These are phyloP conservation scores for Lagria hirta DNA, from an alignment of 2,888 invertebrate species.

Conservation along the genomic window DNA sequence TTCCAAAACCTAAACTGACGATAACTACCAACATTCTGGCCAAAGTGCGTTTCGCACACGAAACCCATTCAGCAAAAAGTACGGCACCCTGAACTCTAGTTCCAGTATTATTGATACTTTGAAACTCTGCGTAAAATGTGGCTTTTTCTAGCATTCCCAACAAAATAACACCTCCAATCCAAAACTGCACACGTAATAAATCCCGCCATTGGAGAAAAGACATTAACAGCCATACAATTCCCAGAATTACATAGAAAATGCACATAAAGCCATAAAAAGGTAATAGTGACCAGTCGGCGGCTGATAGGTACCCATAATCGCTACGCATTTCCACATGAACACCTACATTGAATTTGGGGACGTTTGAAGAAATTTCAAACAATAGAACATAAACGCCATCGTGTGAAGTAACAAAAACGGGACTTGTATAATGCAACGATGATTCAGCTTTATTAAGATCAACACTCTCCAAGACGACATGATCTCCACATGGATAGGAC, in stretches of 20 bases:
- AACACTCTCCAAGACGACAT: slow-evolving; percentile 45
- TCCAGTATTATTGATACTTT: slow-evolving; percentile 72
- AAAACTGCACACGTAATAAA: slow-evolving; percentile 88
- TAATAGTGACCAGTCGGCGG: slow-evolving; percentile 85
- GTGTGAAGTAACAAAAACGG: slow-evolving; percentile 60
- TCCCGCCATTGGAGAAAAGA: slow-evolving; percentile 89
- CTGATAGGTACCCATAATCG: slow-evolving; percentile 81
- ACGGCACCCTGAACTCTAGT: slow-evolving; percentile 68
- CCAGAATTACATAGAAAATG: slow-evolving; percentile 79
- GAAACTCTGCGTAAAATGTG: slow-evolving; percentile 88
- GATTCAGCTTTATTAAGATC: slow-evolving; percentile 41
- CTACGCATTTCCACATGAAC: slow-evolving; percentile 74
- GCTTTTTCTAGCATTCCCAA: slow-evolving; percentile 86
- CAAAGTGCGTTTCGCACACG: slow-evolving; percentile 86
- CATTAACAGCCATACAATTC: slow-evolving; percentile 78
- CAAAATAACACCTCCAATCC: slow-evolving; percentile 91
- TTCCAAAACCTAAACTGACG: slow-evolving; percentile 92
- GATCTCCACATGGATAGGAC: slow-evolving; percentile 46
- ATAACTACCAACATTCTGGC: slow-evolving; percentile 93
- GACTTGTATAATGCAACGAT: slow-evolving; percentile 35
- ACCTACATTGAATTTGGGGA: slow-evolving; percentile 59
- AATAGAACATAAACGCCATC: slow-evolving; percentile 75
- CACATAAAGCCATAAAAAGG: slow-evolving; percentile 92
- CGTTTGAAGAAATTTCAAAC: slow-evolving; percentile 55
- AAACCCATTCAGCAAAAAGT: slow-evolving; percentile 86